Conservation (phyloP, 2,797 vertebrate genomes). For the Silurus lanzhouensis region DNA sequence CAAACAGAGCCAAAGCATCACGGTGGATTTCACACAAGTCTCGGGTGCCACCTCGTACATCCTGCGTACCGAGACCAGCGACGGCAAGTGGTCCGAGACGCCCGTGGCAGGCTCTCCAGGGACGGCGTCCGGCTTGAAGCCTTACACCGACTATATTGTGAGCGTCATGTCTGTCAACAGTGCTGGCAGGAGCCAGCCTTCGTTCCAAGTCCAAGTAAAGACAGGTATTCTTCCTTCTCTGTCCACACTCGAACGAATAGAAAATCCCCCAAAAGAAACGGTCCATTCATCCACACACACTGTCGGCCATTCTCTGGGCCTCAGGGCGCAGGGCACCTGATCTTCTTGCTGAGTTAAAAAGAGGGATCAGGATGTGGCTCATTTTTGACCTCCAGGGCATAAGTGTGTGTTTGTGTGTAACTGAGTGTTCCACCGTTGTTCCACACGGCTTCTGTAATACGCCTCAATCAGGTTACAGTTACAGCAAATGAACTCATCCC, state of each 20-base stretch:
- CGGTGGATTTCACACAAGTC: constrained; percentile 75
- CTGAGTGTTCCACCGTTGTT: constrained; percentile 5
- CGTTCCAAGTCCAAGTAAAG: constrained; percentile 76
- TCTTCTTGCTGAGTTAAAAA: constrained; percentile 46
- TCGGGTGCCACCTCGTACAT: constrained; percentile 79
- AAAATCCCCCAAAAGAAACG: constrained; percentile 42
- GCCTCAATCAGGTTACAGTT: constrained; percentile 49
- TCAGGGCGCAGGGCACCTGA: constrained; percentile 44
- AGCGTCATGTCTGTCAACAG: constrained; percentile 79
- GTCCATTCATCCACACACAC: constrained; percentile 52
- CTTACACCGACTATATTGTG: constrained; percentile 83
- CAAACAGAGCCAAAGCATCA: constrained; percentile 84
- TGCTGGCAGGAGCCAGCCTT: constrained; percentile 83
- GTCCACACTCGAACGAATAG: constrained; percentile 2
- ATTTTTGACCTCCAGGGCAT: constrained; percentile 37
- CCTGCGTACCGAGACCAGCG: constrained; percentile 70
- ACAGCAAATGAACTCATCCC: constrained; percentile 56
- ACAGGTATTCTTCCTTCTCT: constrained; percentile 77
- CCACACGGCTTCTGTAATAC: constrained; percentile 40
- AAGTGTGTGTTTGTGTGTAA: not conserved
- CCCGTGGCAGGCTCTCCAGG: constrained; percentile 78
- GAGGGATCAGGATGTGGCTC: constrained; percentile 45
- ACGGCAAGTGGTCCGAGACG: constrained; percentile 76
- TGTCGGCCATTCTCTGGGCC: constrained; percentile 48
- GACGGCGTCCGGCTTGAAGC: constrained; percentile 74